Conservation (phyloP, 1,140 invertebrate genomes). For the Pseudomyrmex sp. region DNA sequence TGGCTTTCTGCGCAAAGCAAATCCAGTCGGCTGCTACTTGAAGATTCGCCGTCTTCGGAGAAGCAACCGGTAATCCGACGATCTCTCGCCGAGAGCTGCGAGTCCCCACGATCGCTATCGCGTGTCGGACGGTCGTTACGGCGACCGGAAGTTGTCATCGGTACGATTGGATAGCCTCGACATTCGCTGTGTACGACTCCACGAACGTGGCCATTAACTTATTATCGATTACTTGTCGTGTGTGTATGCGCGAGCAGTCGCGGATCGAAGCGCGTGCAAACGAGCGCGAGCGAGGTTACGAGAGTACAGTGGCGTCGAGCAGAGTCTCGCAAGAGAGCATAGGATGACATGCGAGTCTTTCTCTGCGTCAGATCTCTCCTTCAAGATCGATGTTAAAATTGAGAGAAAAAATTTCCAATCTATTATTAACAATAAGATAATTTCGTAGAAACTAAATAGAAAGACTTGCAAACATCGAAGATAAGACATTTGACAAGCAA, state of each 20-base stretch:
- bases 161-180: slow-evolving; percentile 64
- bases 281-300: slow-evolving; percentile 14
- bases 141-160: slow-evolving; percentile 71
- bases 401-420: background rate
- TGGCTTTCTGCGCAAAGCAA: background rate
- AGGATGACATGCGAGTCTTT: background rate
- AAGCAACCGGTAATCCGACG: slow-evolving; percentile 26
- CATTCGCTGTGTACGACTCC: slow-evolving; percentile 40
- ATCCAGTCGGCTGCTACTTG: slow-evolving; percentile 1
- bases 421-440: too few relatives aligned
- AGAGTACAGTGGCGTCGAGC: slow-evolving; percentile 24
- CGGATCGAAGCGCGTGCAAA: slow-evolving; percentile 51
- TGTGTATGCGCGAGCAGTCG: slow-evolving; percentile 48
- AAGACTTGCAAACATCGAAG: background rate
- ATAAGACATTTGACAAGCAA: background rate
- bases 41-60: background rate
- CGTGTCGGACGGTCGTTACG: slow-evolving; percentile 68
- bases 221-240: slow-evolving; percentile 74
- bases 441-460: too few relatives aligned
- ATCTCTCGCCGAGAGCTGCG: slow-evolving; percentile 26
- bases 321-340: background rate
- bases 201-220: slow-evolving; percentile 72
- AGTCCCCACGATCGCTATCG: slow-evolving; percentile 64
- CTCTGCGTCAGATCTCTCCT: background rate
- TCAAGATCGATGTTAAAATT: background rate